phyloP scores from a whole-genome alignment of 2,113 vertebrate species.

The Onychostoma macrolepis region DNA sequence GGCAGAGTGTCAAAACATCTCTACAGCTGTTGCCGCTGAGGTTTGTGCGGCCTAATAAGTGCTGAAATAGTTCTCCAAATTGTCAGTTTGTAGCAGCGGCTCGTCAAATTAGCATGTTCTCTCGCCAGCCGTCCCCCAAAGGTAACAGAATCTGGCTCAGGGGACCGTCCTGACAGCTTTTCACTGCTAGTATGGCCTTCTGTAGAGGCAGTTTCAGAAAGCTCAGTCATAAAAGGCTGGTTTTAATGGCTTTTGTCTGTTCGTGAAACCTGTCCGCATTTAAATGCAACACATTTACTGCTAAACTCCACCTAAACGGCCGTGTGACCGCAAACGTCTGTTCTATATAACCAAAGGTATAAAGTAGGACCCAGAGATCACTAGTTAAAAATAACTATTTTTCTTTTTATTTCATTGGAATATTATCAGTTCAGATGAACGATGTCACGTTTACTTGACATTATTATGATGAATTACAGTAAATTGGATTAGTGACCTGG shows the following conservation, averaged over 20 bases:
- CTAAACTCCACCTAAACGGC: not conserved
- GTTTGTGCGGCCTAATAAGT: slow-evolving; percentile 65
- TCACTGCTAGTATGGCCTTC: slow-evolving; percentile 22
- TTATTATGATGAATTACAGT: not conserved
- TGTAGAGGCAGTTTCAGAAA: slow-evolving; percentile 15
- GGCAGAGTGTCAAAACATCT: slow-evolving; percentile 67
- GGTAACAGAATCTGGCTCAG: slow-evolving; percentile 40
- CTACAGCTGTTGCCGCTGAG: slow-evolving; percentile 59
- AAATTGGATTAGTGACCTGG: not conserved
- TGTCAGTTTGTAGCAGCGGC: slow-evolving; percentile 56
- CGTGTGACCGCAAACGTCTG: not conserved
- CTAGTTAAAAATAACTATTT: not conserved
- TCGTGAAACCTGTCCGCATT: not conserved
- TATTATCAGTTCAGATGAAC: too few species aligned
- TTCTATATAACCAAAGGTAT: not conserved
- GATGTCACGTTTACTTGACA: too few species aligned
- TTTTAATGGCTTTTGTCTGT: slow-evolving; percentile 31
- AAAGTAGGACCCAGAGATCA: not conserved
- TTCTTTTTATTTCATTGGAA: too few species aligned
- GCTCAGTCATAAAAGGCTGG: not conserved
- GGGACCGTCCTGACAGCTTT: slow-evolving; percentile 15
- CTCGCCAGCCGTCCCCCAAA: slow-evolving; percentile 67
- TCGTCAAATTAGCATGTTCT: slow-evolving; percentile 72
- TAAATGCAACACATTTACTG: slow-evolving; percentile 9
- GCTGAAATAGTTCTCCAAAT: slow-evolving; percentile 65